Percentiles rank a stretch among this genome's conserved stretches.
Evolutionary conservation across 2,888 invertebrate genomes (phyloP).

Genomic region (Petrolisthes manimaculis): DNA sequence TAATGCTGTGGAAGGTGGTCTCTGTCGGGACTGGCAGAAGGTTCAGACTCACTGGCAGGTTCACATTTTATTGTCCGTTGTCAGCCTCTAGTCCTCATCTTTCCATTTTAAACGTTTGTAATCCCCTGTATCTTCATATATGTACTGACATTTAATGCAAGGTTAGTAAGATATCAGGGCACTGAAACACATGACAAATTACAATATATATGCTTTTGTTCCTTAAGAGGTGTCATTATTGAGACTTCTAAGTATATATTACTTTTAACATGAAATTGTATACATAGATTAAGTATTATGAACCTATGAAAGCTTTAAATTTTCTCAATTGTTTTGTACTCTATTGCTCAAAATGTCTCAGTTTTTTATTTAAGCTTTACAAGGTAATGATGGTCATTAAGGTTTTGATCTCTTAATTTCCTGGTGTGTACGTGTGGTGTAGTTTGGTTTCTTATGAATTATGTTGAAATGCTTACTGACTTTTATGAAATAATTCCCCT

Average conservation of each 20-base stretch:
- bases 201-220: neutral
- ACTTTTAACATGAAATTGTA: neutral
- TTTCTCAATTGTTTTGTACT: slow-evolving; percentile 17
- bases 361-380: slow-evolving; percentile 23
- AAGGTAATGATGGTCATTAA: slow-evolving; percentile 10
- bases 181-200: slow-evolving; percentile 23
- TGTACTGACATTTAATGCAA: slow-evolving; percentile 63
- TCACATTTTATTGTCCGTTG: slow-evolving; percentile 57
- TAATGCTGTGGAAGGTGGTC: neutral
- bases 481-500: neutral
- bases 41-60: slow-evolving; percentile 34
- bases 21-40: slow-evolving; percentile 5
- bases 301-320: slow-evolving; percentile 36
- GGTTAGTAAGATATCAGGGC: slow-evolving; percentile 51
- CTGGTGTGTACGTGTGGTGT: neutral
- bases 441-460: slow-evolving; percentile 6
- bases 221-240: neutral
- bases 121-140: slow-evolving; percentile 63
- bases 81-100: slow-evolving; percentile 61
- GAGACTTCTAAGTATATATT: neutral
- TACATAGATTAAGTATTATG: slow-evolving; percentile 11
- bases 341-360: slow-evolving; percentile 52
- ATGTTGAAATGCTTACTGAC: slow-evolving; percentile 1
- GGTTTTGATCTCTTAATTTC: neutral
- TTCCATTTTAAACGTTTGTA: slow-evolving; percentile 64